Percentiles rank a stretch among this genome's conserved stretches.
Evolutionary conservation across 2,797 vertebrate species (phyloP).

Genomic region (Pogonophryne albipinna): DNA sequence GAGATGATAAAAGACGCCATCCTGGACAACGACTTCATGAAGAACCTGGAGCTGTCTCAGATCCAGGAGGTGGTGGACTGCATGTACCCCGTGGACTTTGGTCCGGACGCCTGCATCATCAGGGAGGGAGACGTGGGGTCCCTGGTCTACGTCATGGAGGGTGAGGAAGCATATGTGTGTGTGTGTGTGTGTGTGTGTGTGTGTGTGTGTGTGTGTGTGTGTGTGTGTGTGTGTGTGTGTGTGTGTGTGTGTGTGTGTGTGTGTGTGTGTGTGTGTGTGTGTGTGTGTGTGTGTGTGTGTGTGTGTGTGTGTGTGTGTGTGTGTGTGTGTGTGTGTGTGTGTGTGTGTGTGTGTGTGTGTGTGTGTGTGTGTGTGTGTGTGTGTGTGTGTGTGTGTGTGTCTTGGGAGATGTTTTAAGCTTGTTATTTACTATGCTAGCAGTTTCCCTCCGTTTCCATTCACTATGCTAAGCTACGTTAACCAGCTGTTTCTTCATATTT

Average conservation of each 20-base stretch:
- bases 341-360: no score
- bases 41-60: constrained; percentile 96
- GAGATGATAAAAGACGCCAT: constrained; percentile 97
- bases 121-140: constrained; percentile 97
- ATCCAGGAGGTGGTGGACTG: constrained; percentile 99
- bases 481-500: neutral
- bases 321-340: no score
- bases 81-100: constrained; percentile 97
- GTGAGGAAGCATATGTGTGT: constrained; percentile 79
- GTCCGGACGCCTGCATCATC: constrained; percentile 96
- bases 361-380: no score
- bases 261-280: no score
- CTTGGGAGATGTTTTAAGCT: constrained; percentile 11
- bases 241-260: no score
- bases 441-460: neutral
- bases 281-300: no score
- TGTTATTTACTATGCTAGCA: neutral
- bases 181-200: no score
- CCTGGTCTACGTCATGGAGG: constrained; percentile 98
- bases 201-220: no score
- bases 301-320: no score
- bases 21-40: constrained; percentile 99
- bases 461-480: constrained; percentile 9
- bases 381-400: neutral
- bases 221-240: no score